phyloP scores from a whole-genome alignment of 1,140 invertebrate species.

The Cataglyphis hispanica region DNA sequence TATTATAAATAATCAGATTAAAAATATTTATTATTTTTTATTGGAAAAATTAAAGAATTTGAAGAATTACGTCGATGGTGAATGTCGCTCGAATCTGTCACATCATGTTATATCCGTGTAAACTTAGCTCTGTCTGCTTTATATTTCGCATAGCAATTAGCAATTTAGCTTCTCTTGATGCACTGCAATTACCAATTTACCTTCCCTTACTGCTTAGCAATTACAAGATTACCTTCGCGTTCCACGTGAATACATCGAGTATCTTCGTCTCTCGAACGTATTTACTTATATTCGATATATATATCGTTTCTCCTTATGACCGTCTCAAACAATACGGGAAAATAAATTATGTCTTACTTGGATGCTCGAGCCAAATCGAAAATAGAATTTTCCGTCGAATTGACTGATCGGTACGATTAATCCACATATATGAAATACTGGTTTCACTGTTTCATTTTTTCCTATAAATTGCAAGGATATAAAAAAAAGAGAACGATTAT shows the following conservation, averaged over 20 bases:
- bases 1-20: not conserved
- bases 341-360: conserved; percentile 55
- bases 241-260: not conserved
- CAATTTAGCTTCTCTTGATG: conserved; percentile 56
- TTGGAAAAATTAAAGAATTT: not conserved
- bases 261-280: conserved; percentile 48
- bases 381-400: conserved; percentile 24
- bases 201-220: conserved; percentile 38
- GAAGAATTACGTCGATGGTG: not conserved
- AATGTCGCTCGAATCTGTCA: not conserved
- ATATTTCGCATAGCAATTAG: conserved; percentile 41
- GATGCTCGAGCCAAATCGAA: not conserved
- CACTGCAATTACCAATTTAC: conserved; percentile 57
- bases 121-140: conserved; percentile 1
- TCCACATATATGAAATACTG: not conserved
- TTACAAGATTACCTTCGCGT: conserved; percentile 48
- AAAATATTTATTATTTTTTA: not conserved
- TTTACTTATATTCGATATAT: conserved; percentile 48
- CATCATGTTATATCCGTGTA: not conserved
- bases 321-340: conserved; percentile 31
- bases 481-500: not conserved
- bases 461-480: not conserved
- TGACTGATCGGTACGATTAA: not conserved
- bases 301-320: conserved; percentile 36
- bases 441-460: not conserved